Base-by-base conservation (phyloP, 2,797 vertebrate species). In the Danio kyathit region DNA sequence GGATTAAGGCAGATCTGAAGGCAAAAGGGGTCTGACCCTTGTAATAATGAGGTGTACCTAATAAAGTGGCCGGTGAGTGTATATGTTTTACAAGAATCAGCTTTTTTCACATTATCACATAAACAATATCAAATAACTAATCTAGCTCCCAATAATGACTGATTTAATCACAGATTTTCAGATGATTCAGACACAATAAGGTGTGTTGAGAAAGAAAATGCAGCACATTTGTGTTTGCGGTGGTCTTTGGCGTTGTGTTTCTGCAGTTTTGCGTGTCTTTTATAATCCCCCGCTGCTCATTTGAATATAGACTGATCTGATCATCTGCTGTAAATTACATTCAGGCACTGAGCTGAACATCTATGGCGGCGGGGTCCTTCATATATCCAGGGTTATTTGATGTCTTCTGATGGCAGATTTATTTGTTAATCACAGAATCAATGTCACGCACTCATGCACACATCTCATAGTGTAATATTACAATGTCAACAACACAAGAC, bases 341-440 rank as follows among this genome's bases (percentile, higher is more conserved):
- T 16, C 77, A 57, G 57, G 56, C 49, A 65, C 74, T 70, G 63
- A 80, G 48, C 19, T 72, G 74, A 11, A 78, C 71, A 80, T 60
- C 57, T 59, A 61, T 63, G 56, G 46, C 51, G 17, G 40, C 48
- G 56, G 44, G 44, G 38, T 71, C 66, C 40, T 70, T 79, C 76
- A 61, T 57, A 67, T 67, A 71, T 51, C 61, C 16, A 40, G 60
- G 49, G 56, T 12, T 74, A 54, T 76, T 46, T 54, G 80, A 65
- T 77, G 79, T 82, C 65, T 72, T 38, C 43, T 21, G 21, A 56
- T 79, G 79, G 71, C 79, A 82, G 79, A 84, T 84, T 84, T 82
- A 82, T 76, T 63, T 74, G 56, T 72, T 74, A 83, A 83, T 74
- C 73, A 73, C 38, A 77, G 79, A 79, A 17, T 67, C 74, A 72